Evolutionary conservation across 2,888 invertebrate genomes (phyloP), one percentile per base, ranked within the genome.

Genomic region (Chymomyza fuscimana): DNA sequence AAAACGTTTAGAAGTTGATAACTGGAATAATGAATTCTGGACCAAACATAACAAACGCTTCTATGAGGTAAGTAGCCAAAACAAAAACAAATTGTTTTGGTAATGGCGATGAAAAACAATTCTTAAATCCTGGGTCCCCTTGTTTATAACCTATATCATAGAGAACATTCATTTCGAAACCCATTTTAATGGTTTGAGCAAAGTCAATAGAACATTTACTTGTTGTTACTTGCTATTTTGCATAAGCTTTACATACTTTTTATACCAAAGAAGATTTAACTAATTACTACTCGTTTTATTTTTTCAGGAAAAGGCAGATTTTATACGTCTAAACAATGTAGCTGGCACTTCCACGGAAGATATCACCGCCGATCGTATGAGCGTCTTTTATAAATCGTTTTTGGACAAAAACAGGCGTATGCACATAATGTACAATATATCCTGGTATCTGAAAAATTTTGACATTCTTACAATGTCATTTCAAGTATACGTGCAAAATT

Each of bases 1-100:
- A 78, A 90, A 94, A 77, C 94, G 95, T 85, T 92, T 93, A 76
- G 94, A 94, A 73, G 95, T 96, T 0, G 96, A 96, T 84, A 92
- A 93, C 69, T 97, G 97, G 97, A 97, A 97, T 91, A 95, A 97
- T 77, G 92, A 93, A 51, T 97, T 97, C 92, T 97, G 97, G 97
- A 93, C 93, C 0, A 93, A 93, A 73, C 97, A 97, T 84, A 97
- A 97, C 89, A 93, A 93, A 29, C 94, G 93, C 68, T 97, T 97
- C 91, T 93, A 94, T 86, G 93, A 95, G 91, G 95, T 95, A 91
- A 82, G 84, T 36, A 32, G 15, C 7, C 36, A 25, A 25, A 25
- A 25, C 25, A 25, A 4, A 25, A 25, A n/a, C n/a, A 32, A 51
- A 25, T 22, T 56, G 4, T 4, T 25, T 25, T 25, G 3, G 25